Evolutionary conservation across 2,113 vertebrate genomes (phyloP).

Genomic region (Regulus satrapa): DNA sequence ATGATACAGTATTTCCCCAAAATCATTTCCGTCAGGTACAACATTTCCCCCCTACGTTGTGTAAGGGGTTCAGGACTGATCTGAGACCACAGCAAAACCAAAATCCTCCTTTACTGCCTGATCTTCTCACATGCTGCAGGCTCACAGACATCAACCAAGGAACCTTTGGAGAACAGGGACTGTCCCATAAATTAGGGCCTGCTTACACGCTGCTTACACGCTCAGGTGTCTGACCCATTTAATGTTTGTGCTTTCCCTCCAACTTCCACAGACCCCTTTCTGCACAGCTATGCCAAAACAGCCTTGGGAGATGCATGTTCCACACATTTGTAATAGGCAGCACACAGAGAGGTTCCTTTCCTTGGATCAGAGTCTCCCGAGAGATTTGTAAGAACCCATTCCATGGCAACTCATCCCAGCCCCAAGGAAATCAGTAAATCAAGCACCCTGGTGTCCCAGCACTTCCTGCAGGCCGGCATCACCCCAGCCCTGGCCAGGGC

Average conservation of each 20-base stretch:
- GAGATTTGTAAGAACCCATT: neutral
- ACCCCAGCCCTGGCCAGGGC: neutral
- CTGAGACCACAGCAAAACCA: neutral
- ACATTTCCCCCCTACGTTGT: neutral
- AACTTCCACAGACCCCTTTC: neutral
- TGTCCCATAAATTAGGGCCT: too few species aligned
- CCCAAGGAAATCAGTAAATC: constrained; percentile 10
- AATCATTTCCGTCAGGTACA: neutral
- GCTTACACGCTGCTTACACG: too few species aligned
- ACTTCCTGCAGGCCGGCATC: neutral
- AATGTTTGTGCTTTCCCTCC: neutral
- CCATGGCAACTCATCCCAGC: neutral
- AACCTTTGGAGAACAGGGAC: neutral
- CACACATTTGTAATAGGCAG: neutral
- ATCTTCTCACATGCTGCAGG: neutral
- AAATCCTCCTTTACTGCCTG: neutral
- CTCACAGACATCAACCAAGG: neutral
- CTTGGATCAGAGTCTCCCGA: neutral
- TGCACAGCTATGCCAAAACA: neutral
- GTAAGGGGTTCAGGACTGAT: neutral
- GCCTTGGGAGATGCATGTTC: neutral
- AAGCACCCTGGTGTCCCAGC: neutral
- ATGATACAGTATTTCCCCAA: neutral
- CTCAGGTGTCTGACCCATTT: neutral
- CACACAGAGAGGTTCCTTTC: neutral